These are phyloP conservation scores for Axis porcinus DNA, from an alignment of 2,113 vertebrate species.

Conservation along the genomic window DNA sequence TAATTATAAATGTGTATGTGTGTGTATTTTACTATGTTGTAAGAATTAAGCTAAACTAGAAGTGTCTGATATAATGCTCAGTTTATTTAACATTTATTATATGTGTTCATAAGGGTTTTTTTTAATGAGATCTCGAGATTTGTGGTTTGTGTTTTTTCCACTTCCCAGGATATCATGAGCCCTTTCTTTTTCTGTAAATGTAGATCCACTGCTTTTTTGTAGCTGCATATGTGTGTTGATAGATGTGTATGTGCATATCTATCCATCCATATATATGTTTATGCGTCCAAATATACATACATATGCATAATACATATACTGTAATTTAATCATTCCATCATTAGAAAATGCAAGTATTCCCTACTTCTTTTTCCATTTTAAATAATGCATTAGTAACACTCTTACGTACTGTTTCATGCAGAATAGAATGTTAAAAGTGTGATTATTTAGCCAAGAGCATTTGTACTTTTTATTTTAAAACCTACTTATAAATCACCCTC, in stretches of 20 bases:
- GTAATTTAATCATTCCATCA: neutral
- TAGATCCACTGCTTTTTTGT: neutral
- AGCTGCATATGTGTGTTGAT: neutral
- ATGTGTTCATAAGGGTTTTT: neutral
- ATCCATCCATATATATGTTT: neutral
- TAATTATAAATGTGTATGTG: neutral
- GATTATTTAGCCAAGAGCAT: neutral
- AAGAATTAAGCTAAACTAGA: neutral
- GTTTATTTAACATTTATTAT: neutral
- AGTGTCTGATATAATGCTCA: neutral
- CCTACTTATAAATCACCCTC: neutral
- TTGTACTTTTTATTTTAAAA: neutral
- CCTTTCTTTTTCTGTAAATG: neutral
- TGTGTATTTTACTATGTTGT: neutral
- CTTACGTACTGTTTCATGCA: neutral
- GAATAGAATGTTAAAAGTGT: neutral
- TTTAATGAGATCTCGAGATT: neutral
- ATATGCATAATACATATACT: neutral
- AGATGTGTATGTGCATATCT: neutral
- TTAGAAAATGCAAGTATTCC: neutral
- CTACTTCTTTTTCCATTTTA: neutral
- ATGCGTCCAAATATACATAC: neutral
- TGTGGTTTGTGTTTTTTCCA: neutral
- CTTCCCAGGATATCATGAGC: neutral
- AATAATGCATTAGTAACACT: neutral